These are phyloP conservation scores for Cyclargus thomasi DNA, from an alignment of 1,140 invertebrate species.

Conservation along the genomic window DNA sequence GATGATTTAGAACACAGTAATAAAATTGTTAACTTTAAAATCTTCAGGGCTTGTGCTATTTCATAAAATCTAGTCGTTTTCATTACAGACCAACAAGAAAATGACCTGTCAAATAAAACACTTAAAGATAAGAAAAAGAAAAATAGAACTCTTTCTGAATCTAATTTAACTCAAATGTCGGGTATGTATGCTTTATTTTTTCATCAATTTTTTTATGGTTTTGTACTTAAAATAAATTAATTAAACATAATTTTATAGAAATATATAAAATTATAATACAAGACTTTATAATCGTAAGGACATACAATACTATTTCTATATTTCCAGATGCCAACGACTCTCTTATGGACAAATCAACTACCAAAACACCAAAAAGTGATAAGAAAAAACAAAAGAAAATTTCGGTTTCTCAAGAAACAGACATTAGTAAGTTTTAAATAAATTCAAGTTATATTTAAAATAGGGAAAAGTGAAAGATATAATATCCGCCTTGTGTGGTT, in stretches of 20 bases:
- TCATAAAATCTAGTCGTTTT: neutral
- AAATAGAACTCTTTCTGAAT: slow-evolving; percentile 10
- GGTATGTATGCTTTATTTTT: neutral
- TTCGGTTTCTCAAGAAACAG: slow-evolving; percentile 2
- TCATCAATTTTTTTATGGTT: neutral
- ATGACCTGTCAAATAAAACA: slow-evolving; percentile 17
- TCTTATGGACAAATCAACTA: slow-evolving; percentile 17
- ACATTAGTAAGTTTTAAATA: neutral
- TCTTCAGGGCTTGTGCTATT: neutral
- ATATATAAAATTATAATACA: too few species aligned
- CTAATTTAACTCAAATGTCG: neutral
- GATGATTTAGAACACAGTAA: too few species aligned
- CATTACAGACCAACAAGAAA: neutral
- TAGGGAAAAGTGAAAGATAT: too few species aligned
- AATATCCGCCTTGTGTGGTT: too few species aligned
- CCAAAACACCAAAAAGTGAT: slow-evolving; percentile 27
- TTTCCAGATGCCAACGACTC: neutral
- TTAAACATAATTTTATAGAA: too few species aligned
- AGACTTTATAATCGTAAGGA: too few species aligned
- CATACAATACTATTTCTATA: too few species aligned
- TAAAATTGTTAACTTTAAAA: too few species aligned
- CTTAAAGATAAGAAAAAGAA: slow-evolving; percentile 26
- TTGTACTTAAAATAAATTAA: too few species aligned
- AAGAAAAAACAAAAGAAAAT: slow-evolving; percentile 18
- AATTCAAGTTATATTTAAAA: too few species aligned